These are phyloP conservation scores for Anthrax anthrax DNA, from an alignment of 2,888 invertebrate species.

Conservation along the genomic window DNA sequence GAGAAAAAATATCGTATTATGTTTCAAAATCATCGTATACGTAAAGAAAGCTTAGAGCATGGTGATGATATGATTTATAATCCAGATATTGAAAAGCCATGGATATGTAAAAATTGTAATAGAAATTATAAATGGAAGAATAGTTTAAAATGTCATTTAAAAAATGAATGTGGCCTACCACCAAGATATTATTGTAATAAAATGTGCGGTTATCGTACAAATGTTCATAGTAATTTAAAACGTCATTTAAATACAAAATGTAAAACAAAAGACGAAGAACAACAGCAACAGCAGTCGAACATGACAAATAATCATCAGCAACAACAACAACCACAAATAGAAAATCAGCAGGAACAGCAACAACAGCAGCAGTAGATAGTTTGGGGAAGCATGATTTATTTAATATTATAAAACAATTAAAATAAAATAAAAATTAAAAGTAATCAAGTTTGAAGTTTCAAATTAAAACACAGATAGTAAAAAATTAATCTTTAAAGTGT, in stretches of 20 bases:
- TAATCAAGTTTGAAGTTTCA: no score
- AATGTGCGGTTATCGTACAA: conserved; percentile 35
- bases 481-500: no score
- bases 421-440: no score
- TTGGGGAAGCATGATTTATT: no score
- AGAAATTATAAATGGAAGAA: conserved; percentile 61
- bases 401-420: no score
- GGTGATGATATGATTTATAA: conserved; percentile 35
- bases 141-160: conserved; percentile 54
- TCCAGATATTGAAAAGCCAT: conserved; percentile 33
- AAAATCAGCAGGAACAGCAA: no score
- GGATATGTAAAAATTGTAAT: conserved; percentile 51
- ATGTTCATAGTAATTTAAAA: conserved; percentile 35
- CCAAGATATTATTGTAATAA: conserved; percentile 34
- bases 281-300: no score
- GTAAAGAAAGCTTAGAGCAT: conserved; percentile 32
- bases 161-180: conserved; percentile 50
- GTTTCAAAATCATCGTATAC: conserved; percentile 32
- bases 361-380: no score
- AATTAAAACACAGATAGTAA: no score
- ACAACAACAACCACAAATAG: no score
- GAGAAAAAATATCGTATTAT: conserved; percentile 33
- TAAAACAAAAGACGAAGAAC: conserved; percentile 8
- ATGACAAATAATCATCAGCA: not conserved
- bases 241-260: conserved; percentile 35